Conservation (phyloP, 2,797 vertebrate genomes). For the Typhlichthys eigenmanni region DNA sequence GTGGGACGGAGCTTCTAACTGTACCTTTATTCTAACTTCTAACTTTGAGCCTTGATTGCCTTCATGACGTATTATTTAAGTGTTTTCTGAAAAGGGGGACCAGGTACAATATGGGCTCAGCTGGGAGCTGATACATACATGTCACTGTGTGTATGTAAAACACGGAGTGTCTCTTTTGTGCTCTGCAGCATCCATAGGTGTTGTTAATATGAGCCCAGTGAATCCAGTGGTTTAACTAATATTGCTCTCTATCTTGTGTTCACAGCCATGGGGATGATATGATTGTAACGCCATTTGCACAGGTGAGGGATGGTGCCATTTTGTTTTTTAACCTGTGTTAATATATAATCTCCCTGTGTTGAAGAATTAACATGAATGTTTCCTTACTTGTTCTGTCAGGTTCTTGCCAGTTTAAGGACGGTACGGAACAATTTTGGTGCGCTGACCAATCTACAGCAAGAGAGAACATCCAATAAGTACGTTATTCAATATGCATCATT, state of each 20-base stretch:
- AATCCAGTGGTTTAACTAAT: not conserved
- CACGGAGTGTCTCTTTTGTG: slow-evolving; percentile 18
- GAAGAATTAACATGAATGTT: not conserved
- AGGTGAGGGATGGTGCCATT: slow-evolving; percentile 76
- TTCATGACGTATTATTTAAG: not conserved
- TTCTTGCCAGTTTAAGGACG: slow-evolving; percentile 96
- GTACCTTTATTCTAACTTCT: not conserved
- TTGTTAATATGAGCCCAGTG: slow-evolving; percentile 17
- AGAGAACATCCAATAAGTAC: slow-evolving; percentile 92
- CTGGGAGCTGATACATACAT: slow-evolving; percentile 28
- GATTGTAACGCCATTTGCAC: slow-evolving; percentile 99
- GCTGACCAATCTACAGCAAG: slow-evolving; percentile 96
- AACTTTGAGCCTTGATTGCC: not conserved
- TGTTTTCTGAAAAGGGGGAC: not conserved
- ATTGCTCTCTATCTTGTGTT: slow-evolving; percentile 52
- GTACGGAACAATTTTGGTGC: slow-evolving; percentile 98
- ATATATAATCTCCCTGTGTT: not conserved
- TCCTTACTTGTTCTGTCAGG: slow-evolving; percentile 72
- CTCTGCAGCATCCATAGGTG: slow-evolving; percentile 20
- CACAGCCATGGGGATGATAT: slow-evolving; percentile 98
- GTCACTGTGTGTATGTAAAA: slow-evolving; percentile 30
- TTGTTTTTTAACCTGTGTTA: not conserved
- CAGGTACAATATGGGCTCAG: slow-evolving; percentile 18
- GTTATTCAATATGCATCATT: slow-evolving; percentile 48
- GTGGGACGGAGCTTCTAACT: too few relatives aligned